phyloP scores from a whole-genome alignment of 2,888 invertebrate species.

The Cepaea hortensis region DNA sequence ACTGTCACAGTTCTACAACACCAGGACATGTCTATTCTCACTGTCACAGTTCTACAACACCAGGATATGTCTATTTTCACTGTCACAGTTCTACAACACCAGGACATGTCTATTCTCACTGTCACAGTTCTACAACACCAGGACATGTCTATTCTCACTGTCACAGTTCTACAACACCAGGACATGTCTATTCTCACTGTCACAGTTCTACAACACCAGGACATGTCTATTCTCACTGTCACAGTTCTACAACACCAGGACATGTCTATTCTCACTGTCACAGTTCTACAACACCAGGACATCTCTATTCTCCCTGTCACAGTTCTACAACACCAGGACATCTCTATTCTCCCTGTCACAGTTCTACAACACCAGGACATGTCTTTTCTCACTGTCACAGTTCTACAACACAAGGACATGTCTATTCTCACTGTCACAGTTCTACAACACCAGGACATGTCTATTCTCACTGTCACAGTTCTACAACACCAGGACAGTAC shows the following conservation, averaged over 20 bases:
- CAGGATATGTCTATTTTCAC: too few species aligned
- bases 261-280: too few species aligned
- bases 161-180: not conserved
- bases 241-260: not conserved
- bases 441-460: not conserved
- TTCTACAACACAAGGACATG: not conserved
- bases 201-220: not conserved
- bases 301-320: too few species aligned
- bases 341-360: too few species aligned
- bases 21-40: not conserved
- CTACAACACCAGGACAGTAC: conserved; percentile 76
- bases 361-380: not conserved
- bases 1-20: too few species aligned
- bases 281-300: not conserved
- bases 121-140: not conserved
- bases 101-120: too few species aligned
- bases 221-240: too few species aligned
- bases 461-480: too few species aligned
- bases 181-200: too few species aligned
- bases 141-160: too few species aligned
- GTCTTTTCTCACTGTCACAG: too few species aligned
- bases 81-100: not conserved
- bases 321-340: not conserved
- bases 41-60: not conserved
- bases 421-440: too few species aligned